A percentile compares a stretch with the other conserved stretches of the same genome.
Evolutionary conservation across 1,140 invertebrate species (phyloP).

Genomic region (Nephotettix cincticeps): DNA sequence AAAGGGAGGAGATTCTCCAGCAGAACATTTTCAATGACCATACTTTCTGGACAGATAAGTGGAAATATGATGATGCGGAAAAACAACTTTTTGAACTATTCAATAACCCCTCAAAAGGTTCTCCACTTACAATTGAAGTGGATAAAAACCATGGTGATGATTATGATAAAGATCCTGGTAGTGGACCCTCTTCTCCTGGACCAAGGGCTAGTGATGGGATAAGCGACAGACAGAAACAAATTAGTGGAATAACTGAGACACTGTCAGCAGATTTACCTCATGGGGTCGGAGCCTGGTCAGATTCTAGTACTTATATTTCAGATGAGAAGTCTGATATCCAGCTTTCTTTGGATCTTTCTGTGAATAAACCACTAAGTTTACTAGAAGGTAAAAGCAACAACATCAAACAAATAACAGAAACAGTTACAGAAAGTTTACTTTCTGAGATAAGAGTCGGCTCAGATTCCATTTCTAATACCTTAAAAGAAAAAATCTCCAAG

Average conservation of each 20-base stretch:
- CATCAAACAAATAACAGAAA: too few species aligned
- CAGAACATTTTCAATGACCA: slow-evolving; percentile 19
- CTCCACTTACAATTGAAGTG: background rate
- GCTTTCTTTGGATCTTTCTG: slow-evolving; percentile 32
- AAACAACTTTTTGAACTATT: slow-evolving; percentile 24
- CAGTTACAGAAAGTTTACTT: too few species aligned
- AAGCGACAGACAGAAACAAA: slow-evolving; percentile 37
- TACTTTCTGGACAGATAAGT: slow-evolving; percentile 42
- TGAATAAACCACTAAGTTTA: too few species aligned
- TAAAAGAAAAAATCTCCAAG: too few species aligned
- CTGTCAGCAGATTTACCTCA: slow-evolving; percentile 71
- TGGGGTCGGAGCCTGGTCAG: slow-evolving; percentile 77
- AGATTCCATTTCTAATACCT: too few species aligned
- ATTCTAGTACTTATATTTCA: slow-evolving; percentile 74
- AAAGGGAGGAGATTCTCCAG: slow-evolving; percentile 12
- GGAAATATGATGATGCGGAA: slow-evolving; percentile 43
- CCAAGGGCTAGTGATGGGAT: slow-evolving; percentile 40
- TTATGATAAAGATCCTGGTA: slow-evolving; percentile 38
- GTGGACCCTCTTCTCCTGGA: slow-evolving; percentile 56
- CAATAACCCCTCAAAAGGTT: background rate
- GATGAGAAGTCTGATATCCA: slow-evolving; percentile 50
- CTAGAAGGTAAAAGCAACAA: too few species aligned
- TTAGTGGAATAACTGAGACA: slow-evolving; percentile 50
- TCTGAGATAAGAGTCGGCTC: too few species aligned
- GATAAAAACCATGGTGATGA: slow-evolving; percentile 7